Evolutionary conservation across 2,113 vertebrate species (phyloP).

Genomic region (Pterophyllum scalare): DNA sequence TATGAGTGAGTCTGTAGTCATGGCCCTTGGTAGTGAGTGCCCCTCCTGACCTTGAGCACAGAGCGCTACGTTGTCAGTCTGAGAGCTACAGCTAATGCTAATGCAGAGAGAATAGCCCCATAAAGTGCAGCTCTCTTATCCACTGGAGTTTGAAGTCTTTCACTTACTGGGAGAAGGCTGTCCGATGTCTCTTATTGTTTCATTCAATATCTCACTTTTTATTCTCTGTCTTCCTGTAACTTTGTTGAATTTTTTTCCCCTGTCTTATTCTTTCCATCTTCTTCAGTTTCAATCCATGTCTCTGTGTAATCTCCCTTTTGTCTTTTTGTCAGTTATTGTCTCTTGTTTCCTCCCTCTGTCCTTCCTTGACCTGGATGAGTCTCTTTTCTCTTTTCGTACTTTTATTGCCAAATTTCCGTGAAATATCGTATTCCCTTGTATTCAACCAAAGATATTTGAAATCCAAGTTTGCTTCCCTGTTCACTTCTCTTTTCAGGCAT

Average conservation of each 20-base stretch:
- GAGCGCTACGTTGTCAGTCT: constrained; percentile 70
- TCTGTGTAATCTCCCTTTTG: constrained; percentile 64
- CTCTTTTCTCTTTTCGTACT: constrained; percentile 8
- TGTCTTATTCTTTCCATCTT: constrained; percentile 34
- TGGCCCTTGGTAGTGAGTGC: constrained; percentile 72
- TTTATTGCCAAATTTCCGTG: constrained; percentile 22
- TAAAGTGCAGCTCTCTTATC: constrained; percentile 69
- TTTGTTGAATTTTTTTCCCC: constrained; percentile 60
- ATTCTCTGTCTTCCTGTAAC: constrained; percentile 60
- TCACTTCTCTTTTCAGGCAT: background rate
- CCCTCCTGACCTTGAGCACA: constrained; percentile 79
- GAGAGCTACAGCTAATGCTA: constrained; percentile 78
- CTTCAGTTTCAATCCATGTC: constrained; percentile 63
- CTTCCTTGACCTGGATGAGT: constrained; percentile 47
- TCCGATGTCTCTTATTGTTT: constrained; percentile 66
- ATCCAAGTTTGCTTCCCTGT: background rate
- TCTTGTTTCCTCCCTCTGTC: constrained; percentile 54
- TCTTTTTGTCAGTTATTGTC: constrained; percentile 56
- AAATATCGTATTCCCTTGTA: background rate
- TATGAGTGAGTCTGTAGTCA: constrained; percentile 47
- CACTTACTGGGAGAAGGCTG: constrained; percentile 62
- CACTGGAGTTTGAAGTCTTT: constrained; percentile 72
- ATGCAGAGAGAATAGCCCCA: constrained; percentile 73
- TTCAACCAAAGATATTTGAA: background rate
- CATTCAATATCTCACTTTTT: constrained; percentile 65